Evolutionary conservation across 2,888 invertebrate species (phyloP), one percentile per base, ranked within the genome.

Genomic region (Rhamphomyia laevipes): DNA sequence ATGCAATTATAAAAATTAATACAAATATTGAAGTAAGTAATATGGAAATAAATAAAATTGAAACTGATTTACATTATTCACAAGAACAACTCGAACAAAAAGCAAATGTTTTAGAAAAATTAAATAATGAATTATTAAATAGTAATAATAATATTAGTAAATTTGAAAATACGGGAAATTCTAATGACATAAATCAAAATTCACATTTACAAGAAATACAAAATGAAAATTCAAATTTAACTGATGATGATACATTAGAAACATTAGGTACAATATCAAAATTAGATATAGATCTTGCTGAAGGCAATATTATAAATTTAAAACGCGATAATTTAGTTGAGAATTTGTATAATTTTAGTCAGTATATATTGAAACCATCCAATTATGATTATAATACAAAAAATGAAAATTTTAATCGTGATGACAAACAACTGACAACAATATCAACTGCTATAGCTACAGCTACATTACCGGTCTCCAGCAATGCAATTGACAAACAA

Each of bases 1-100:
- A 72, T 63, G 64, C 75, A 42, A 13, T 65, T 49, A 61, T 63
- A 43, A 56, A 57, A 43, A 73, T 78, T 43, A 77, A 78, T 52
- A 70, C 73, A 43, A 74, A 76, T 42, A 58, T 79, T 57, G 68
- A 73, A 2, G 63, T 61, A 35, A 74, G 76, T 7, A 67, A 72
- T 46, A 70, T 71, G 56, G 77, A 78, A 58, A 77, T 79, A 66
- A 71, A 76, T 55, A 67, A 69, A 17, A 74, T 76, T 43, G 74
- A 74, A 16, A 61, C 65, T 3, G 77, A 76, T 56, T 57, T 79
- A 49, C 66, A 72, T 46, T 68, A 66, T 57, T 71, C 76, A 17
- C 75, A 77, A 52, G 71, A 69, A 52, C 75, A 77, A 56, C 63
- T 79, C 31, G 74, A 76, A 58, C 70, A 67, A 47, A 71, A 77